Percentiles rank a stretch among this genome's conserved stretches.
Conservation (phyloP, 2,797 vertebrate species). For the Syndactyla subalaris region DNA sequence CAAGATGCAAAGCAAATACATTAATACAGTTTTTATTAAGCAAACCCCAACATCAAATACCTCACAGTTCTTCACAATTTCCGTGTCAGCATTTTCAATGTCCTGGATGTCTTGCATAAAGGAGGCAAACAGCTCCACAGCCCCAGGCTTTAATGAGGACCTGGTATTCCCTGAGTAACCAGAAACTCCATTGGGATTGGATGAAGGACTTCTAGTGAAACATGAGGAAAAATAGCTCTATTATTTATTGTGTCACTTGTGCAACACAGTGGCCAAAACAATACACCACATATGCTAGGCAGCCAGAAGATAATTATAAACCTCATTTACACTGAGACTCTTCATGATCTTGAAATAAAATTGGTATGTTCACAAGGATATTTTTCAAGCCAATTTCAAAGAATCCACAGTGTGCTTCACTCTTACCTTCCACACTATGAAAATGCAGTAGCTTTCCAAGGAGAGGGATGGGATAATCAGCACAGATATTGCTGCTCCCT, state of each 20-base stretch:
- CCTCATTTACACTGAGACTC: neutral
- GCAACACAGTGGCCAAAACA: slow-evolving; percentile 36
- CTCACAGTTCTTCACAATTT: slow-evolving; percentile 91
- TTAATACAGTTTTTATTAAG: neutral
- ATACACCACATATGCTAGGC: neutral
- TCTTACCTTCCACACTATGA: neutral
- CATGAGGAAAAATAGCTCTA: slow-evolving; percentile 59
- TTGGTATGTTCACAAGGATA: neutral
- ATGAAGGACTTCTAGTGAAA: slow-evolving; percentile 70
- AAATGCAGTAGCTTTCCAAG: neutral
- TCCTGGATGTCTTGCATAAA: slow-evolving; percentile 88
- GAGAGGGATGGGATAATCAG: neutral
- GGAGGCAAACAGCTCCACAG: slow-evolving; percentile 83
- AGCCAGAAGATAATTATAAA: neutral
- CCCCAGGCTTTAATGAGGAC: slow-evolving; percentile 83
- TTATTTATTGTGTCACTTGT: slow-evolving; percentile 65
- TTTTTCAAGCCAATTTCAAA: neutral
- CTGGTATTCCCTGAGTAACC: slow-evolving; percentile 85
- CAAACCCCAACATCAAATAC: slow-evolving; percentile 69
- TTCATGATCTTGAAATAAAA: neutral
- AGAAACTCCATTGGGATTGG: slow-evolving; percentile 73
- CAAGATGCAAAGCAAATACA: neutral
- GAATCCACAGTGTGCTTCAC: neutral
- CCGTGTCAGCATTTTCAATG: slow-evolving; percentile 81
- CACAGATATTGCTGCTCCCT: neutral